A percentile compares a stretch with the other conserved stretches of the same genome.
Evolutionary conservation across 2,888 invertebrate species (phyloP).

Genomic region (Bimastos eiseni): DNA sequence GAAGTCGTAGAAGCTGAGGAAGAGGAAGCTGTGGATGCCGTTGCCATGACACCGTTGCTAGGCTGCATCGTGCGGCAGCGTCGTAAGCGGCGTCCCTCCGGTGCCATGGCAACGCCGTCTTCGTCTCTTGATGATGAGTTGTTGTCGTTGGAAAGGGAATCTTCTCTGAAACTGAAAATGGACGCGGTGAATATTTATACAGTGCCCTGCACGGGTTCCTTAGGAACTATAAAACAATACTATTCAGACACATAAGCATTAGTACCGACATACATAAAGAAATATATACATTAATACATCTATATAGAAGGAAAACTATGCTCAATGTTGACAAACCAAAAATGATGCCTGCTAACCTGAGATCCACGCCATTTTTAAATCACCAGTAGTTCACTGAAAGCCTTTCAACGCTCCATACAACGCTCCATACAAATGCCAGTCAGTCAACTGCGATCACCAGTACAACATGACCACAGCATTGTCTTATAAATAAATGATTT

Average conservation of each 20-base stretch:
- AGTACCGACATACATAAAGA: too few relatives aligned
- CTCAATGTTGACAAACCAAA: not conserved
- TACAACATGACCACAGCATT: not conserved
- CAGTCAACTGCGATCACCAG: not conserved
- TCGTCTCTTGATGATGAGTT: not conserved
- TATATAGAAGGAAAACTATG: not conserved
- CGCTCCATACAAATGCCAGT: not conserved
- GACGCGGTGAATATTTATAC: constrained; percentile 43
- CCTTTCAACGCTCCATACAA: not conserved
- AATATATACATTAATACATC: not conserved
- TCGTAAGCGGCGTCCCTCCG: not conserved
- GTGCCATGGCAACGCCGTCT: not conserved
- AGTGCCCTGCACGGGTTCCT: too few relatives aligned
- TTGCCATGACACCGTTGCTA: not conserved
- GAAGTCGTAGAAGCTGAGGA: not conserved
- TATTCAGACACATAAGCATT: not conserved
- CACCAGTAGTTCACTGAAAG: not conserved
- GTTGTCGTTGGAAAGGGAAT: constrained; percentile 15
- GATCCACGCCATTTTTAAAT: not conserved
- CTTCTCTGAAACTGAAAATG: constrained; percentile 14
- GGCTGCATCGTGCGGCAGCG: constrained; percentile 8
- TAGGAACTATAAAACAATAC: not conserved
- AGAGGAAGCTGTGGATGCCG: not conserved
- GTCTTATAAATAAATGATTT: too few relatives aligned
- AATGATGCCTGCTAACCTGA: not conserved